Conservation (phyloP, 2,113 vertebrate genomes). For the Cephalopholis sonnerati region DNA sequence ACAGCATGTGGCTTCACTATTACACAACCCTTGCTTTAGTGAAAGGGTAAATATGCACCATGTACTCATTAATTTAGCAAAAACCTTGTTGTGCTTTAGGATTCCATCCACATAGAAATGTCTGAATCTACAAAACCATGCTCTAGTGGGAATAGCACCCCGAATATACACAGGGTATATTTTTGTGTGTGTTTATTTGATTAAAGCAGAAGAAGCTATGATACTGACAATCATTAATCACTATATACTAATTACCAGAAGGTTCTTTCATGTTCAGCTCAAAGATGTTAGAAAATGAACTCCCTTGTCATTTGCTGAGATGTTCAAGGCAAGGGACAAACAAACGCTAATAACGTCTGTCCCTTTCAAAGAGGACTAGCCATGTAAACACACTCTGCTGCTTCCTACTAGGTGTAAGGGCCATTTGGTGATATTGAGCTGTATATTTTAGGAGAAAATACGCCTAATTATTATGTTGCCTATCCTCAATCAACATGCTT, state of each 20-base stretch:
- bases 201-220: slow-evolving; percentile 71
- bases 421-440: slow-evolving; percentile 52
- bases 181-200: slow-evolving; percentile 70
- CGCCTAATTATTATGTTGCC: slow-evolving; percentile 54
- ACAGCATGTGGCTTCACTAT: slow-evolving; percentile 1
- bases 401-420: slow-evolving; percentile 55
- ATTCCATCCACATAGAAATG: slow-evolving; percentile 47
- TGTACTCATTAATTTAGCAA: slow-evolving; percentile 79
- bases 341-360: slow-evolving; percentile 83
- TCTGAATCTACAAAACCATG: slow-evolving; percentile 66
- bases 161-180: slow-evolving; percentile 53
- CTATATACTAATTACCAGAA: slow-evolving; percentile 81
- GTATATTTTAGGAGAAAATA: slow-evolving; percentile 61
- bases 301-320: slow-evolving; percentile 84
- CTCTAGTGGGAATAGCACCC: slow-evolving; percentile 54
- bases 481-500: slow-evolving; percentile 38
- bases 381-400: slow-evolving; percentile 73
- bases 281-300: slow-evolving; percentile 82
- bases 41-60: slow-evolving; percentile 62
- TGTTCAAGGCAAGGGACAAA: slow-evolving; percentile 84
- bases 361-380: slow-evolving; percentile 76
- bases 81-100: slow-evolving; percentile 40
- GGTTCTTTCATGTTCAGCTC: slow-evolving; percentile 84
- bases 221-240: slow-evolving; percentile 83
- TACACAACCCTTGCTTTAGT: slow-evolving; percentile 20